These are phyloP conservation scores for Zaprionus obscuricornis DNA, from an alignment of 2,888 invertebrate species.

Conservation along the genomic window DNA sequence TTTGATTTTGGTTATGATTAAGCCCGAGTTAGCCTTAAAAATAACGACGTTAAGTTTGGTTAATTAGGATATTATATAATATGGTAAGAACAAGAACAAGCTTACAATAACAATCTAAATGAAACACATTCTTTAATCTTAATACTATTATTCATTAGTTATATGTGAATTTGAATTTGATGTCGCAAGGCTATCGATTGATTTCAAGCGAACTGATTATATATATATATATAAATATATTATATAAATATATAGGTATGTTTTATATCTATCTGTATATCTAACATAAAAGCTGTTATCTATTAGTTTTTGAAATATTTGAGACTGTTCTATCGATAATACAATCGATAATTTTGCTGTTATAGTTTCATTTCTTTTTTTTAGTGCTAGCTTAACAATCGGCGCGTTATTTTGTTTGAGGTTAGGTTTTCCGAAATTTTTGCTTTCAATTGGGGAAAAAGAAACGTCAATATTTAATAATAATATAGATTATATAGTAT, in stretches of 20 bases:
- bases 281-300: conserved; percentile 5
- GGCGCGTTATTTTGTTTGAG: conserved; percentile 8
- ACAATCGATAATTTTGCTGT: conserved; percentile 17
- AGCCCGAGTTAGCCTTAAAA: conserved; percentile 28
- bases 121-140: no score
- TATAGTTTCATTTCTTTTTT: conserved; percentile 9
- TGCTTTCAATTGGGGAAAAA: no score
- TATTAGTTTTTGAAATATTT: background rate
- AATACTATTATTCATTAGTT: no score
- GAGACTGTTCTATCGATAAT: background rate
- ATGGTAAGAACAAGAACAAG: conserved; percentile 19
- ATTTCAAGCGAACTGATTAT: conserved; percentile 1
- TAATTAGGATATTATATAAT: conserved; percentile 9
- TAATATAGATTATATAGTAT: no score
- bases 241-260: background rate
- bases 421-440: conserved; percentile 24
- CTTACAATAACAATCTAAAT: no score
- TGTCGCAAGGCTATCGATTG: no score
- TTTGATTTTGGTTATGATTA: background rate
- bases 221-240: conserved; percentile 22
- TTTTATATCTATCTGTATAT: conserved; percentile 19
- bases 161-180: no score
- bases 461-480: no score
- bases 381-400: conserved; percentile 47
- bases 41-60: conserved; percentile 16